Evolutionary conservation across 2,888 invertebrate genomes (phyloP).

Genomic region (Eudemis profundana): DNA sequence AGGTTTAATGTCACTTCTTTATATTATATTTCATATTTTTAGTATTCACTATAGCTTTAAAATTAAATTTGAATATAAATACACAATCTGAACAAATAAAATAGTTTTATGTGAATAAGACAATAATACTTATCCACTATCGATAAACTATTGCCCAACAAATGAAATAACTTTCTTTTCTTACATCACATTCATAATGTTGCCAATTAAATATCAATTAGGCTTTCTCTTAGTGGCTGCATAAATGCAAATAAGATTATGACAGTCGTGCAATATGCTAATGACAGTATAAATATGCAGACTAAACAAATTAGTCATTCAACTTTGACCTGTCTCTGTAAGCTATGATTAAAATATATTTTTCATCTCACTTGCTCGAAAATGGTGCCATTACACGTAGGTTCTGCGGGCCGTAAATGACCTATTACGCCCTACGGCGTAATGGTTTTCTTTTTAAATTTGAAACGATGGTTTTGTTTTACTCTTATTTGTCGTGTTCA

Average conservation of each 20-base stretch:
- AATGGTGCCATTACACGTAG: too few relatives aligned
- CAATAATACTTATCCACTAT: background rate
- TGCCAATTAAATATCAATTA: slow-evolving; percentile 21
- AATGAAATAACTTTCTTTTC: background rate
- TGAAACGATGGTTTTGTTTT: too few relatives aligned
- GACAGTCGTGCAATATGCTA: slow-evolving; percentile 15
- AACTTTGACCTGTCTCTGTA: slow-evolving; percentile 6
- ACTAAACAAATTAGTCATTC: background rate
- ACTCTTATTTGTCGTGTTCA: too few relatives aligned
- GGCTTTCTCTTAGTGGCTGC: slow-evolving; percentile 22
- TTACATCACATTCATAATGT: background rate
- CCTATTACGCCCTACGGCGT: too few relatives aligned
- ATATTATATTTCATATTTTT: too few relatives aligned
- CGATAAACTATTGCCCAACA: background rate
- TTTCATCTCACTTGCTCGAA: too few relatives aligned
- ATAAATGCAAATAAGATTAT: slow-evolving; percentile 17
- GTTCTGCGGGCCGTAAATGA: too few relatives aligned
- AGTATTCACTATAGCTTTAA: too few relatives aligned
- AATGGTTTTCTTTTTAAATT: too few relatives aligned
- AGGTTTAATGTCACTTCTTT: too few relatives aligned
- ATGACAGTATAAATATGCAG: background rate
- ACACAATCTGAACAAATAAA: too few relatives aligned
- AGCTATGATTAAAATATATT: slow-evolving; percentile 4
- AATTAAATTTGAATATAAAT: background rate
- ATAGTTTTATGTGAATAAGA: background rate